These are phyloP conservation scores for Malaclemys terrapin DNA, from an alignment of 2,113 vertebrate genomes.

Conservation along the genomic window DNA sequence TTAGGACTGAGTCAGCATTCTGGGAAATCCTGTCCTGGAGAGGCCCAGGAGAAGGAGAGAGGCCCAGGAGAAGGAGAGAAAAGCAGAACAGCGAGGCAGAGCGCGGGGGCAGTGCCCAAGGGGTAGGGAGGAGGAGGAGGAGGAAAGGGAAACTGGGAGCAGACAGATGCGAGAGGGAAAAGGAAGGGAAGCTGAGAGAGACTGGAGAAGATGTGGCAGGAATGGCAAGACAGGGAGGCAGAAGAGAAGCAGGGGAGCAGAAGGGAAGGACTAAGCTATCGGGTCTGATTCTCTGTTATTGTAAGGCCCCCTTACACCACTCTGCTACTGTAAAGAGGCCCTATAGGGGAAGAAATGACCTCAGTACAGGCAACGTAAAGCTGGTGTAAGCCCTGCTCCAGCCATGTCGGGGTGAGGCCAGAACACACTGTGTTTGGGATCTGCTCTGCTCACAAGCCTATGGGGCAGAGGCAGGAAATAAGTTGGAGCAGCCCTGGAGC, in stretches of 20 bases:
- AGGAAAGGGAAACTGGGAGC: not conserved
- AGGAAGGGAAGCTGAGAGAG: not conserved
- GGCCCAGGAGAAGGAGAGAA: not conserved
- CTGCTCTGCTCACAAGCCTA: not conserved
- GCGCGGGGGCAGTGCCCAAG: not conserved
- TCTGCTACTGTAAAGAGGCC: not conserved
- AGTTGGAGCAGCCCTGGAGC: not conserved
- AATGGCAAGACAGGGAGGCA: not conserved
- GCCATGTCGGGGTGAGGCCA: not conserved
- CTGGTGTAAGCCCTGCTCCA: not conserved
- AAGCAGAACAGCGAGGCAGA: not conserved
- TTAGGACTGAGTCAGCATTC: not conserved
- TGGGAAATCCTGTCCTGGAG: not conserved
- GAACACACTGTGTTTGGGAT: not conserved
- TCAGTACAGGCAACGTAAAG: not conserved
- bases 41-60: not conserved
- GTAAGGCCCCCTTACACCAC: not conserved
- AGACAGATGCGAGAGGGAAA: not conserved
- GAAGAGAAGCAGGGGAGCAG: not conserved
- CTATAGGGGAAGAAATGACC: not conserved
- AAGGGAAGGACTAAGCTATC: not conserved
- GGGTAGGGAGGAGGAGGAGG: accelerated
- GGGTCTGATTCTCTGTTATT: not conserved
- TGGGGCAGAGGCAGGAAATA: not conserved
- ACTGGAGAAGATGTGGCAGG: not conserved